These are phyloP conservation scores for Adelosebastes latens DNA, from an alignment of 2,797 vertebrate species.

Conservation along the genomic window DNA sequence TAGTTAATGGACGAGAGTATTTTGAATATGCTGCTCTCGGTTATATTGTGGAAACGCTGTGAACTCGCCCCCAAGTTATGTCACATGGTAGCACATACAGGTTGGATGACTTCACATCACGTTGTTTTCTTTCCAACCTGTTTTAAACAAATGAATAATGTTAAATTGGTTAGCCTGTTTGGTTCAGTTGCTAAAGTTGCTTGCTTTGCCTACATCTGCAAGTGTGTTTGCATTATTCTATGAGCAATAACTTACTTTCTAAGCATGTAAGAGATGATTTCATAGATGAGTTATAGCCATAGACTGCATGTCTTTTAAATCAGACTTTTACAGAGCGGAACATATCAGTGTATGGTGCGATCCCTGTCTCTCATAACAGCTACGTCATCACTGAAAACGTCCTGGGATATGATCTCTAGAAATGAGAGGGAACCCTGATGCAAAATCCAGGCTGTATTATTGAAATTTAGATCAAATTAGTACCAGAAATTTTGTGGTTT, in stretches of 20 bases:
- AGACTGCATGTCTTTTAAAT: background rate
- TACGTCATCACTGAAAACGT: background rate
- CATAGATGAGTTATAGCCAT: background rate
- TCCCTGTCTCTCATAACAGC: background rate
- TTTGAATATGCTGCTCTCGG: background rate
- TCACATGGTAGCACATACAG: background rate
- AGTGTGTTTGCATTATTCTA: background rate
- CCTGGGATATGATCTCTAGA: background rate
- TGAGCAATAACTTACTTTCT: rapidly evolving
- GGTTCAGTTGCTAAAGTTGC: background rate
- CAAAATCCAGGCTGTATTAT: background rate
- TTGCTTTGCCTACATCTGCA: background rate
- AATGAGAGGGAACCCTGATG: background rate
- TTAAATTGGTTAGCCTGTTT: background rate
- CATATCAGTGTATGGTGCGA: background rate
- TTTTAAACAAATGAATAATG: background rate
- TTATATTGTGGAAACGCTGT: background rate
- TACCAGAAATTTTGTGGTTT: background rate
- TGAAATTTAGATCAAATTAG: background rate
- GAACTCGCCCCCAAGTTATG: background rate
- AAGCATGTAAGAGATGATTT: background rate
- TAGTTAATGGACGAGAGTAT: background rate
- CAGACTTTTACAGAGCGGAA: background rate
- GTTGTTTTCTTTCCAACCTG: background rate
- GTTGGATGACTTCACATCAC: background rate